Evolutionary conservation across 2,797 vertebrate genomes (phyloP), one percentile per base, ranked within the genome.

Genomic region (Bryconaethiops microstoma): DNA sequence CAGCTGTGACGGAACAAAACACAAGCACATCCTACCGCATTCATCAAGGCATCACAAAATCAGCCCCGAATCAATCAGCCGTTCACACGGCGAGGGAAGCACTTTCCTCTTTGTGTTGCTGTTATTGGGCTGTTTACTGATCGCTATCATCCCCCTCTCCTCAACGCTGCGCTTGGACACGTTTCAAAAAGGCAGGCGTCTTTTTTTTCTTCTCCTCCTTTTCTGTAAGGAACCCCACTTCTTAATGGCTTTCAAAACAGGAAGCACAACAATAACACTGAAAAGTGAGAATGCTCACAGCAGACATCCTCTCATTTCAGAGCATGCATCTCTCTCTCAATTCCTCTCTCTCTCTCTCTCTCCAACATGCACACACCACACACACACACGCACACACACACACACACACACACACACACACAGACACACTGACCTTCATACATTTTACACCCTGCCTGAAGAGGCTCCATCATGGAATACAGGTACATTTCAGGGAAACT

Each of bases 211-310:
- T 91, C 88, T 83, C 86, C 88, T 70, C 76, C 86, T 91, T 92
- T 89, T 90, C 92, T 92, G 92, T 92, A 92, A 94, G 93, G 93
- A 94, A 94, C 92, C 92, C 91, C 92, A 92, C 92, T 93, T 92
- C 93, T 95, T 94, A 94, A 94, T 94, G 92, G 92, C 91, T 95
- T 95, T 95, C 93, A 94, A 95, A 95, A 95, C 94, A 94, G 94
- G 94, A 94, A 95, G 90, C 89, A 85, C 87, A 88, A 93, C 92
- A 93, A 94, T 92, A 89, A 88, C 91, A 76, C 48, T 78, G 83
- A 88, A 88, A 93, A 93, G 90, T 90, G 90, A 92, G 91, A 91
- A 90, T 88, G 90, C 89, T 67, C 57, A 55, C 52, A 69, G 70
- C 64, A 79, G 76, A 73, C 79, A 79, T 78, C 70, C 73, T 78